phyloP scores from a whole-genome alignment of 2,888 invertebrate species.

The Pristionchus japonicus region DNA sequence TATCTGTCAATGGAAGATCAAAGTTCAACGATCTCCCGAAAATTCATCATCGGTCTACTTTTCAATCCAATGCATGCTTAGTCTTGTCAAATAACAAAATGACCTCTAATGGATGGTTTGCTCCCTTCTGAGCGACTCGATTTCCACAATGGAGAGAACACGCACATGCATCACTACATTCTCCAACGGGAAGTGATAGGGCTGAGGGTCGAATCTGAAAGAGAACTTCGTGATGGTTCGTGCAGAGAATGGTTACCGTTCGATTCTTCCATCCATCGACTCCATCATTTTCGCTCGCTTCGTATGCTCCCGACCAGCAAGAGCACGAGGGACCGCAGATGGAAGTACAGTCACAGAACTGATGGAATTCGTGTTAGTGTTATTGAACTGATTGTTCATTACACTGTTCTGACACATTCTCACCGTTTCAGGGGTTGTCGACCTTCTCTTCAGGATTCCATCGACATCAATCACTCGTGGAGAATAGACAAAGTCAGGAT shows the following conservation, averaged over 20 bases:
- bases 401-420: neutral
- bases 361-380: too few species aligned
- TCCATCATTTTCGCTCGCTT: neutral
- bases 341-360: conserved; percentile 36
- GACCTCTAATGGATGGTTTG: conserved; percentile 58
- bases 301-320: conserved; percentile 45
- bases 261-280: conserved; percentile 34
- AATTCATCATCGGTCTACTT: too few species aligned
- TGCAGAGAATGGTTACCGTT: neutral
- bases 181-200: conserved; percentile 50
- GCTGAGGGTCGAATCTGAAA: conserved; percentile 26
- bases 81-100: too few species aligned
- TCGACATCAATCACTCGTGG: conserved; percentile 31
- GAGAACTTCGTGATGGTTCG: too few species aligned
- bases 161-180: conserved; percentile 59
- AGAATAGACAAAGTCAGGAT: neutral
- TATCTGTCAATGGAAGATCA: conserved; percentile 51
- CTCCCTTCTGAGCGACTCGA: conserved; percentile 65
- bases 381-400: neutral
- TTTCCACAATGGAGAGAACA: conserved; percentile 64
- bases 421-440: neutral
- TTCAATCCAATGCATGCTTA: too few species aligned
- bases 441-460: conserved; percentile 30
- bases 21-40: neutral
- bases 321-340: conserved; percentile 11